Base-by-base conservation (phyloP, 2,113 vertebrate species). In the Cisticola juncidis region DNA sequence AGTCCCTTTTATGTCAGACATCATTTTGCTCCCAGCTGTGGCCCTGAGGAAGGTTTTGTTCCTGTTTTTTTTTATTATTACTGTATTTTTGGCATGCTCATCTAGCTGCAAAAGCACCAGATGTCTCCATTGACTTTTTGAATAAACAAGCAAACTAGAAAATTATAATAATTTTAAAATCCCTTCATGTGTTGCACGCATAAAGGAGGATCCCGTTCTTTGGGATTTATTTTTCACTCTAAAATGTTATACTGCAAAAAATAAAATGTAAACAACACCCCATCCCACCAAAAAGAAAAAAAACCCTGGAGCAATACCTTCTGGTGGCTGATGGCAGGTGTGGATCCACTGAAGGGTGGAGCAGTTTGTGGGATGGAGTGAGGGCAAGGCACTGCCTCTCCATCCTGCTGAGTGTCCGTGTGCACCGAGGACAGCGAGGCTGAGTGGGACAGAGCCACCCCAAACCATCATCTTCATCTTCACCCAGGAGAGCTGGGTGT, bases 21-120 rank as follows among this genome's bases (percentile, higher is more conserved):
- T 94, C 72, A 84, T 92, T 97, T 95, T 95, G 18, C 87, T 97
- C 95, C 93, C 93, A 97, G 90, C 93, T 97, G 95, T 95, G 91
- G 82, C 92, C 76, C 61, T 58, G 26, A 81, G 93, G 89, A 97
- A 88, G 86, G 71, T 81, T 96, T 62, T 94, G 64, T 92, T 94
- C 64, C 36, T 22, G 16, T 0, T 1, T 33, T 61, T 92, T 78
- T 77, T 85, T 58, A 61, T 90, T 92, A 88, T 92, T 81, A 86
- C 61, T 86, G 73, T 92, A 81, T 90, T 95, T 95, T 88, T 95
- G 71, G 86, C 78, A 69, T 48, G 17, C 53, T 84, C 45, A 82
- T 94, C 42, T 56, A 74, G 48, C 64, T 90, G 92, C 85, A 51
- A 95, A 97, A 89, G 61, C 81, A 84, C 78, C 97, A 97, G 95